Evolutionary conservation across 2,797 vertebrate species (phyloP).

Genomic region (Falco cherrug): DNA sequence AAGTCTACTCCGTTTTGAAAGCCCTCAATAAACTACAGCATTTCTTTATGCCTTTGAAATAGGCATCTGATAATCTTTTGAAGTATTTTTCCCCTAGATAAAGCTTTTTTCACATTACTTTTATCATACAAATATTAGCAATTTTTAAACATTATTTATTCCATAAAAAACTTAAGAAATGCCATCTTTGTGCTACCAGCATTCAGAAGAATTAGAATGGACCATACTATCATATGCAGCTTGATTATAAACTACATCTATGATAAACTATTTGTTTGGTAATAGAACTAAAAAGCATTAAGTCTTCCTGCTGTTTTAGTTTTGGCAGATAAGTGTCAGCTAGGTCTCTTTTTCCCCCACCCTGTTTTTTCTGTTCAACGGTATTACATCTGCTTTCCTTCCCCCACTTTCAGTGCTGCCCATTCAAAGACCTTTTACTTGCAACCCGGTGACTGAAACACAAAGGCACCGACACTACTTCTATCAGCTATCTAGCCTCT

Average conservation of each 20-base stretch:
- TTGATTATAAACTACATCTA: neutral
- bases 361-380: neutral
- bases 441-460: neutral
- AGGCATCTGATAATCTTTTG: neutral
- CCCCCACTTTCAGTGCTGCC: neutral
- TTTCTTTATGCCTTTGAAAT: neutral
- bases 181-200: neutral
- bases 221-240: neutral
- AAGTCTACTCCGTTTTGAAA: neutral
- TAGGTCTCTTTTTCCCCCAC: neutral
- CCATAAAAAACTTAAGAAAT: neutral
- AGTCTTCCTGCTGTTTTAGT: neutral
- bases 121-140: neutral
- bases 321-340: neutral
- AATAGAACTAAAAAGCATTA: neutral
- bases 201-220: neutral
- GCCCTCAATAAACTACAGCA: neutral
- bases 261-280: neutral
- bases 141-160: neutral
- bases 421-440: neutral
- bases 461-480: neutral
- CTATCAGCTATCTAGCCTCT: neutral
- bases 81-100: neutral
- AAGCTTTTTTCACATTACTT: neutral
- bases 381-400: neutral